Evolutionary conservation across 2,797 vertebrate species (phyloP).

Genomic region (Pangasius sanitwongsei): DNA sequence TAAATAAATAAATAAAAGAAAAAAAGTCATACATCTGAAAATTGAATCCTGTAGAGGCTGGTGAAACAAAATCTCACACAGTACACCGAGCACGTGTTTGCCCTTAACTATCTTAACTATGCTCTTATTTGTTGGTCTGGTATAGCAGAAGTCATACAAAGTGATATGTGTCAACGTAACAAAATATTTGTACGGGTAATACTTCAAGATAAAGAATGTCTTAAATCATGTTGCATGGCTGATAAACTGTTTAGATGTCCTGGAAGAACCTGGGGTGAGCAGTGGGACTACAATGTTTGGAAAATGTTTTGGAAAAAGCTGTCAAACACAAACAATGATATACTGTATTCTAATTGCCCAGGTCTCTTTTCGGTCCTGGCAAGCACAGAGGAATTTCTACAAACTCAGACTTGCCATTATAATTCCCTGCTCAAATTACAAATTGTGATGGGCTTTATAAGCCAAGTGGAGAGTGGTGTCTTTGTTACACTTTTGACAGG

Average conservation of each 20-base stretch:
- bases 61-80: not conserved
- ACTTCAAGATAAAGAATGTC: conserved; percentile 37
- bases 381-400: conserved; percentile 72
- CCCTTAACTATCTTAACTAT: conserved; percentile 47
- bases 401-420: conserved; percentile 80
- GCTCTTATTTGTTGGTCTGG: conserved; percentile 45
- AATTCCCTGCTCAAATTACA: conserved; percentile 71
- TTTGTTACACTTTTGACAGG: conserved; percentile 57
- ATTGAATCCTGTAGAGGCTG: not conserved
- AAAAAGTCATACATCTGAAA: conserved; percentile 1
- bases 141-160: conserved; percentile 57
- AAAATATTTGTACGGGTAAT: conserved; percentile 55
- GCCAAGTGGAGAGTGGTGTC: conserved; percentile 61
- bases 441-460: conserved; percentile 67
- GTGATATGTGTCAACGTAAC: conserved; percentile 58
- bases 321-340: conserved; percentile 75
- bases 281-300: conserved; percentile 55
- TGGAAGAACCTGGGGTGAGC: conserved; percentile 56
- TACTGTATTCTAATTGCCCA: conserved; percentile 70
- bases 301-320: conserved; percentile 65
- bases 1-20: not conserved
- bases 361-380: conserved; percentile 66
- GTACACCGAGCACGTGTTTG: conserved; percentile 5
- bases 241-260: conserved; percentile 64
- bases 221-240: conserved; percentile 58